These are phyloP conservation scores for Zoanthus sansibaricus DNA, from an alignment of 92 coral and sea anemone species.

Conservation along the genomic window DNA sequence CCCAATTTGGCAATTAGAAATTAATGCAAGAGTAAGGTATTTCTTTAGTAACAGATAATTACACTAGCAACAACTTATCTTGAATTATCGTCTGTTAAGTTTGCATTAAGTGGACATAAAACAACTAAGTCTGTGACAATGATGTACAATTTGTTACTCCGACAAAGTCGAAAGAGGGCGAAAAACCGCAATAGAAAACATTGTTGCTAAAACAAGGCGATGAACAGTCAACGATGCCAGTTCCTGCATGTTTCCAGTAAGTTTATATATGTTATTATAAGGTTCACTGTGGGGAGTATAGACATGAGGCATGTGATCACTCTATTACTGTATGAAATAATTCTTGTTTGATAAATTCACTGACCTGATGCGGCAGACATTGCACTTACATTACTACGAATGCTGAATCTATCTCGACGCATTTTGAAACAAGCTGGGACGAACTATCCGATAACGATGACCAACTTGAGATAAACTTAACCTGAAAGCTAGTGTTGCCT, in stretches of 20 bases:
- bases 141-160: neutral
- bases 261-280: neutral
- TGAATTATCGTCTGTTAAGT: neutral
- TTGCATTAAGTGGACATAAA: neutral
- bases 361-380: slow-evolving; percentile 9
- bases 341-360: neutral
- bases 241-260: too few relatives aligned
- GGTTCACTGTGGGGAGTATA: neutral
- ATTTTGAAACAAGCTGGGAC: neutral
- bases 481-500: neutral
- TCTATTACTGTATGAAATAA: neutral
- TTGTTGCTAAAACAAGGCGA: neutral
- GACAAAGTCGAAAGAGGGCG: neutral
- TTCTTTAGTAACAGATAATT: neutral
- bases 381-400: neutral
- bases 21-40: neutral
- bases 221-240: neutral
- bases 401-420: slow-evolving; percentile 14
- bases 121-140: neutral
- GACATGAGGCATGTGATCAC: neutral
- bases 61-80: neutral
- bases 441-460: neutral
- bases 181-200: neutral
- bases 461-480: too few relatives aligned
- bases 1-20: neutral